Percentiles rank a stretch among this genome's conserved stretches.
Conservation (phyloP, 2,797 vertebrate genomes). For the Enteromius unitaeniatus region DNA sequence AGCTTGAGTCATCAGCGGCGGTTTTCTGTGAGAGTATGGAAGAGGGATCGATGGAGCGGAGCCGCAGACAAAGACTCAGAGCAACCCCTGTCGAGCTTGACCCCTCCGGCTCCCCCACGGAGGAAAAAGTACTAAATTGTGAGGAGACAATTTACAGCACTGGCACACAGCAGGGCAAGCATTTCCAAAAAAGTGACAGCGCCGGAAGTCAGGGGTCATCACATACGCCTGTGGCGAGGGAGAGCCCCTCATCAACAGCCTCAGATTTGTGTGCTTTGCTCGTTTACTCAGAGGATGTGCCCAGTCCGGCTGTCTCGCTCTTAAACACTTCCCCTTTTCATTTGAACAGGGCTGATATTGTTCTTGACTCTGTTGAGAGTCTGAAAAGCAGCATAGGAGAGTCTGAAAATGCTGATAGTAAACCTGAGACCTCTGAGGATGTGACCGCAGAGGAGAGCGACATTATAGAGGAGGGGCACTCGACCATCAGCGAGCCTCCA, state of each 20-base stretch:
- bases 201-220: slow-evolving; percentile 63
- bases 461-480: slow-evolving; percentile 50
- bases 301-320: slow-evolving; percentile 48
- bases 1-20: slow-evolving; percentile 86
- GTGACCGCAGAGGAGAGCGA: slow-evolving; percentile 15
- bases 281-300: slow-evolving; percentile 61
- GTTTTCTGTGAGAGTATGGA: slow-evolving; percentile 86
- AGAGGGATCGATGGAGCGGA: slow-evolving; percentile 71
- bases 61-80: slow-evolving; percentile 75
- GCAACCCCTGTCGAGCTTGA: slow-evolving; percentile 72
- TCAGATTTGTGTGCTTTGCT: slow-evolving; percentile 67
- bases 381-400: slow-evolving; percentile 43
- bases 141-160: slow-evolving; percentile 66
- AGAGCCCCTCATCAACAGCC: slow-evolving; percentile 24
- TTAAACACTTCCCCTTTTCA: slow-evolving; percentile 41
- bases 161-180: slow-evolving; percentile 60
- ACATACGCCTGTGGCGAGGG: slow-evolving; percentile 60
- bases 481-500: slow-evolving; percentile 10
- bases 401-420: slow-evolving; percentile 46
- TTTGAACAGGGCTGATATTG: slow-evolving; percentile 43
- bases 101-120: slow-evolving; percentile 66
- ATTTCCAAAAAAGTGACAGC: slow-evolving; percentile 52
- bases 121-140: slow-evolving; percentile 65
- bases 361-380: slow-evolving; percentile 51
- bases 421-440: slow-evolving; percentile 39